A percentile compares a stretch with the other conserved stretches of the same genome.
These are phyloP conservation scores for Epirrita christyi DNA, from an alignment of 2,888 invertebrate genomes.

Conservation along the genomic window DNA sequence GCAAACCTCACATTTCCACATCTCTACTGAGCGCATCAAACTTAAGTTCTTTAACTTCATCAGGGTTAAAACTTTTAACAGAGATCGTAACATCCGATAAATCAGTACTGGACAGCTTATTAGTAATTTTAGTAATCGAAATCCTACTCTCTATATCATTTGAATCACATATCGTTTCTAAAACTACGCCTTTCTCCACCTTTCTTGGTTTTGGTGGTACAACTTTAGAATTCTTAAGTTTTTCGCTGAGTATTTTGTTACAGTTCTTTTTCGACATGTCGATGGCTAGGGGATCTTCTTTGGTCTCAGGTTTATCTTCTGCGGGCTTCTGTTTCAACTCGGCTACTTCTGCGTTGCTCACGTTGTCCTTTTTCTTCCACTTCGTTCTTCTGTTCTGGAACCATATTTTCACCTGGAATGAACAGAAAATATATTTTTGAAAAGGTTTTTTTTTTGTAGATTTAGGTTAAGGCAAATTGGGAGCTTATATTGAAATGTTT, in stretches of 20 bases:
- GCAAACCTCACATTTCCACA: slow-evolving; percentile 69
- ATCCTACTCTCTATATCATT: slow-evolving; percentile 80
- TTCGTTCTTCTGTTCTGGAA: slow-evolving; percentile 91
- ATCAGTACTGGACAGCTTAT: slow-evolving; percentile 74
- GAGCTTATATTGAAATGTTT: too few species aligned
- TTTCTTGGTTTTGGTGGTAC: slow-evolving; percentile 63
- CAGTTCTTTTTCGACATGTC: slow-evolving; percentile 78
- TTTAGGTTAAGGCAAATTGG: too few species aligned
- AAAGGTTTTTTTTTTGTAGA: too few species aligned
- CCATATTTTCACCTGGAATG: slow-evolving; percentile 94
- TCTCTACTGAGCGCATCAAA: slow-evolving; percentile 69
- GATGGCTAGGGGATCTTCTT: slow-evolving; percentile 70
- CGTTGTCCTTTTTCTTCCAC: slow-evolving; percentile 97
- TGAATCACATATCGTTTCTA: slow-evolving; percentile 70
- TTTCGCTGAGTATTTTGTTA: slow-evolving; percentile 72
- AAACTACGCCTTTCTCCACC: slow-evolving; percentile 69
- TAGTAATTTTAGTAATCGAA: slow-evolving; percentile 81
- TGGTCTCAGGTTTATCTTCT: slow-evolving; percentile 55
- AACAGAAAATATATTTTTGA: slow-evolving; percentile 24
- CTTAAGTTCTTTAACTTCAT: slow-evolving; percentile 72
- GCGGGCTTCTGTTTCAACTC: slow-evolving; percentile 88
- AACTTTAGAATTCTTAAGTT: slow-evolving; percentile 64
- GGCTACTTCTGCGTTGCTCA: slow-evolving; percentile 94
- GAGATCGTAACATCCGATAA: slow-evolving; percentile 64
- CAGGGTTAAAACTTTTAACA: slow-evolving; percentile 74